Evolutionary conservation across 2,113 vertebrate genomes (phyloP).

Genomic region (Gymnobelideus leadbeateri): DNA sequence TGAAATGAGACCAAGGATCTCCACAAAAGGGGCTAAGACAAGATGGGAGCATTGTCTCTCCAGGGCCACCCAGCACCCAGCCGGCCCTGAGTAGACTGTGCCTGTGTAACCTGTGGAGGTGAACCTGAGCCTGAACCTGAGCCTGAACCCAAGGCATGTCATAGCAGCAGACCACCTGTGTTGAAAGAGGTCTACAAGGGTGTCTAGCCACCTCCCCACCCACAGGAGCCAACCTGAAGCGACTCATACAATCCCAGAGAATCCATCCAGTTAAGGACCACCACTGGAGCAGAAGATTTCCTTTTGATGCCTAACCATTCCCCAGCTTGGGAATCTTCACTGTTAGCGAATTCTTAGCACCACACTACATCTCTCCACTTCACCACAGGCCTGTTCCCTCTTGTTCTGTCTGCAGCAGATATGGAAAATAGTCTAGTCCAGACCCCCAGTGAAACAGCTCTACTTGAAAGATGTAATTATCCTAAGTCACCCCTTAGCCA

Average conservation of each 20-base stretch:
- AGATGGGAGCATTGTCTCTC: background rate
- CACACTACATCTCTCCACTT: background rate
- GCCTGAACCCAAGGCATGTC: too few relatives aligned
- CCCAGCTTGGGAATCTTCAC: background rate
- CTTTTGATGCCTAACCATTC: background rate
- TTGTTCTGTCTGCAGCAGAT: background rate
- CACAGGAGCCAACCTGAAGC: background rate
- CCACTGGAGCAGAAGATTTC: conserved; percentile 23
- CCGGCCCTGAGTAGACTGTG: background rate
- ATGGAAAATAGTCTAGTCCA: background rate
- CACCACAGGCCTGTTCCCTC: background rate
- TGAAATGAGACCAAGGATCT: background rate
- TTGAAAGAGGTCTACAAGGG: background rate
- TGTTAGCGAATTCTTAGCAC: conserved; percentile 1
- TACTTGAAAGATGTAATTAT: background rate
- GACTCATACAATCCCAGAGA: background rate
- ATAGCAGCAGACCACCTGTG: background rate
- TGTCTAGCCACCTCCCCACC: background rate
- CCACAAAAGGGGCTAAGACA: accelerated
- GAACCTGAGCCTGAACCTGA: background rate
- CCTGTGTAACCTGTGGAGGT: background rate
- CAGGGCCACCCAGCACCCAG: background rate
- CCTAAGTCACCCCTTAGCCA: background rate
- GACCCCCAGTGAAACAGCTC: background rate
- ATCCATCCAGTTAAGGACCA: conserved; percentile 29